Percentiles rank a stretch among this genome's conserved stretches.
These are phyloP conservation scores for Poeciliopsis presidionis DNA, from an alignment of 2,797 vertebrate genomes.

Conservation along the genomic window DNA sequence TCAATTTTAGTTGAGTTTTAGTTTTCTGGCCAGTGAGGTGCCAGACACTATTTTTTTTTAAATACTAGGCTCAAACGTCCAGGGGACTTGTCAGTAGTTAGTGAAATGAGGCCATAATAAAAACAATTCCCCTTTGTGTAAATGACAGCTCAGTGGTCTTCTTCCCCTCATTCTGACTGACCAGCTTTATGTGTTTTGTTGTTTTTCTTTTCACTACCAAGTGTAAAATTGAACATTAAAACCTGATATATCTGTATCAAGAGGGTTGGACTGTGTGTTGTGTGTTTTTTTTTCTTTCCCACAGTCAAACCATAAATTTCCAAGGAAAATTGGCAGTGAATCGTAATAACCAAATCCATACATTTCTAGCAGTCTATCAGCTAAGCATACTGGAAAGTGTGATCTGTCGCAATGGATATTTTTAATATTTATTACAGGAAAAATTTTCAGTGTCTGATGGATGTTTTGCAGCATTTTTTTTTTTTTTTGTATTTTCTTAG, in stretches of 20 bases:
- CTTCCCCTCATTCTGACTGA: slow-evolving; percentile 5
- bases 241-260: neutral
- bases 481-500: too few relatives aligned
- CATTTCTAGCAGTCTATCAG: neutral
- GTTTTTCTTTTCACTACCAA: slow-evolving; percentile 5
- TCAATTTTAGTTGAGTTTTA: too few relatives aligned
- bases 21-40: neutral
- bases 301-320: neutral
- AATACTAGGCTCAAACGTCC: neutral
- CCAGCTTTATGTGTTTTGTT: neutral
- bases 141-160: slow-evolving; percentile 2
- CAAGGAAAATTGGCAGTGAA: neutral
- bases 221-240: neutral
- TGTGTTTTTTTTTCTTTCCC: neutral
- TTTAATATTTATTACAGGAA: neutral
- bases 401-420: neutral
- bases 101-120: slow-evolving; percentile 13
- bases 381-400: neutral
- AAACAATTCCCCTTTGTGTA: slow-evolving; percentile 6
- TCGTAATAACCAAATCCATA: neutral
- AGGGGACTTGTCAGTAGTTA: neutral
- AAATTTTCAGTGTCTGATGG: neutral
- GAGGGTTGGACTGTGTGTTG: neutral
- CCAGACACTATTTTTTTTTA: neutral
- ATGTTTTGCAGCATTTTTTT: neutral